Base-by-base conservation (phyloP, 2,113 vertebrate genomes). In the Diphyllodes magnificus region DNA sequence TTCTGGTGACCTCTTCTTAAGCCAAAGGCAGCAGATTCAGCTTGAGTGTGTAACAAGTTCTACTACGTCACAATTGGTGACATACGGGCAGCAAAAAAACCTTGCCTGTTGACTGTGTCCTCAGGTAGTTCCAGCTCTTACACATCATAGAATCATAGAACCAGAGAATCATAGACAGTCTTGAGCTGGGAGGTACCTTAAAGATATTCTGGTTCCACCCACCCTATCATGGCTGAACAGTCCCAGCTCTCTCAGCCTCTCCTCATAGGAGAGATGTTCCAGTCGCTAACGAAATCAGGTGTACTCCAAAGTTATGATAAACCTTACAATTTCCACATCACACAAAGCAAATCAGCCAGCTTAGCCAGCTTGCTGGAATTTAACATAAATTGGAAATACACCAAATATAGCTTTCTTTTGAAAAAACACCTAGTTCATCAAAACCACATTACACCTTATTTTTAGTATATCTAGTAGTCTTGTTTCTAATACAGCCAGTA, bases 21-120 rank as follows among this genome's bases (percentile, higher is more conserved):
- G 50, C 10, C 56, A 53, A 31, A n/a, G 60, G 35, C 75, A 51
- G 19, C 31, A 88, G 56, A 27, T 76, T 45, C 50, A 35, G 31
- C 27, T 50, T 33, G 12, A 83, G 39, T 0, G 0, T 42, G 24
- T 2, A 12, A 7, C 23, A 64, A 81, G 63, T 35, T 76, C 53
- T 39, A 13, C 27, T 18, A 27, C 5, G 30, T 81, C 91, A 92
- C 70, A 79, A 20, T 22, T 31, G 44, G 51, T 47, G 60, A 47
- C 50, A 23, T 0, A 31, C 9, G 39, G 16, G 8, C 18, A 82
- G 35, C 47, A 71, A 37, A 66, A 10, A 68, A 71, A 42, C 17
- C 31, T 59, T 1, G 2, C 11, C 11, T 2, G 2, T 6, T 42
- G 40, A 17, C n/a, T 2, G 2, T 60, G 35, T 22, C 10, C 72